These are phyloP conservation scores for Steinernema hermaphroditum DNA, from an alignment of 2,888 invertebrate species.

Conservation along the genomic window DNA sequence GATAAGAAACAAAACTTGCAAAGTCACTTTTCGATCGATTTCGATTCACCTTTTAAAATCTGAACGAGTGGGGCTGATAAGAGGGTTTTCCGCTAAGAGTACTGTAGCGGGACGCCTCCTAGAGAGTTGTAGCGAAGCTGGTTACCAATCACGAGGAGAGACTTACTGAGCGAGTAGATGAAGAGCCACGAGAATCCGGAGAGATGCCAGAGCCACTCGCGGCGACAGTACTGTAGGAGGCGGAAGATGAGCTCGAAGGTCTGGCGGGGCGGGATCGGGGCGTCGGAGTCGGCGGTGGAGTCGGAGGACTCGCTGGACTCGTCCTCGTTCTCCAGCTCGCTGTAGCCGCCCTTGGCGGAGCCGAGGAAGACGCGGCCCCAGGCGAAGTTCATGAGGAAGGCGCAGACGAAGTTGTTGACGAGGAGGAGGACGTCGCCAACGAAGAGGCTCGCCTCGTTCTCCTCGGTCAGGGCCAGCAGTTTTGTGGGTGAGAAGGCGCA, in stretches of 20 bases:
- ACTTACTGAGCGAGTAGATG: slow-evolving; percentile 63
- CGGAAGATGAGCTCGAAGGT: slow-evolving; percentile 60
- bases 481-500: slow-evolving; percentile 46
- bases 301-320: slow-evolving; percentile 44
- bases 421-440: slow-evolving; percentile 38
- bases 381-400: slow-evolving; percentile 49
- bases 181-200: slow-evolving; percentile 65
- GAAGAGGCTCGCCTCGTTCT: not conserved
- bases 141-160: too few species aligned
- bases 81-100: too few species aligned
- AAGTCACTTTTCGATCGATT: not conserved
- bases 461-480: slow-evolving; percentile 38
- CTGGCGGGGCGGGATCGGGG: slow-evolving; percentile 45
- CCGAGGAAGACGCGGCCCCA: slow-evolving; percentile 48
- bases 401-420: slow-evolving; percentile 55
- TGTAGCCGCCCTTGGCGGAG: slow-evolving; percentile 30
- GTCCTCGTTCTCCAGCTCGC: slow-evolving; percentile 41
- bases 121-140: not conserved
- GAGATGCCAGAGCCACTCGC: slow-evolving; percentile 65
- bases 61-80: too few species aligned
- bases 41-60: too few species aligned
- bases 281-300: slow-evolving; percentile 35
- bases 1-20: slow-evolving; percentile 1
- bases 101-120: not conserved
- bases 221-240: slow-evolving; percentile 62